Evolutionary conservation across 2,113 vertebrate species (phyloP).

Genomic region (Zapornia atra): DNA sequence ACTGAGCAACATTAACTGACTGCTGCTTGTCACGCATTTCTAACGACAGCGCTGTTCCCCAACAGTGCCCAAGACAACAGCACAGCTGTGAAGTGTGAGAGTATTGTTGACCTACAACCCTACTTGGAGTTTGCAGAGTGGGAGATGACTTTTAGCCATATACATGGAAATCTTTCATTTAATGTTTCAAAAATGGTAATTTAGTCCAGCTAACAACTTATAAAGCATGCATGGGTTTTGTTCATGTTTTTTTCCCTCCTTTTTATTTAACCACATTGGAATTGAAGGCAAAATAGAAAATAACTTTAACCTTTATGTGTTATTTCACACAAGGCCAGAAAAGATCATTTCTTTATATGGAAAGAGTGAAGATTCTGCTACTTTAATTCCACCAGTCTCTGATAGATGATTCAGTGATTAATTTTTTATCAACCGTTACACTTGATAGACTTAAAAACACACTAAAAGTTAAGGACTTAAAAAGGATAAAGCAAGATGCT

Average conservation of each 20-base stretch:
- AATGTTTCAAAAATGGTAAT: background rate
- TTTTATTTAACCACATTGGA: background rate
- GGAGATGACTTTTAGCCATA: background rate
- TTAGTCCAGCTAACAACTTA: background rate
- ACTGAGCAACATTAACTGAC: background rate
- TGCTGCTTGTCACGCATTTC: background rate
- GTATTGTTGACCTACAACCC: background rate
- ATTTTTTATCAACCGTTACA: slow-evolving; percentile 17
- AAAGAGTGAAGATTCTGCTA: background rate
- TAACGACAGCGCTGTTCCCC: background rate
- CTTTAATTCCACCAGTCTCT: background rate
- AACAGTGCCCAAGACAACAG: background rate
- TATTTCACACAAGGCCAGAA: background rate
- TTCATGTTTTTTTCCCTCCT: background rate
- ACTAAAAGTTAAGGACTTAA: background rate
- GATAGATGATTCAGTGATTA: background rate
- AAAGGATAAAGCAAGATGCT: background rate
- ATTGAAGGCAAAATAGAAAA: background rate
- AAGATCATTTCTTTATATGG: background rate
- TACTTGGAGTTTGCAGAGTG: background rate
- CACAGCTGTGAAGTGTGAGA: background rate
- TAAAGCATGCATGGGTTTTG: background rate
- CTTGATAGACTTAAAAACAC: background rate
- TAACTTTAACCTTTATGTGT: background rate
- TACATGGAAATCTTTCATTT: background rate